Percentiles rank a stretch among this genome's conserved stretches.
phyloP scores from a whole-genome alignment of 2,113 vertebrate species.

The Brienomyrus brachyistius region DNA sequence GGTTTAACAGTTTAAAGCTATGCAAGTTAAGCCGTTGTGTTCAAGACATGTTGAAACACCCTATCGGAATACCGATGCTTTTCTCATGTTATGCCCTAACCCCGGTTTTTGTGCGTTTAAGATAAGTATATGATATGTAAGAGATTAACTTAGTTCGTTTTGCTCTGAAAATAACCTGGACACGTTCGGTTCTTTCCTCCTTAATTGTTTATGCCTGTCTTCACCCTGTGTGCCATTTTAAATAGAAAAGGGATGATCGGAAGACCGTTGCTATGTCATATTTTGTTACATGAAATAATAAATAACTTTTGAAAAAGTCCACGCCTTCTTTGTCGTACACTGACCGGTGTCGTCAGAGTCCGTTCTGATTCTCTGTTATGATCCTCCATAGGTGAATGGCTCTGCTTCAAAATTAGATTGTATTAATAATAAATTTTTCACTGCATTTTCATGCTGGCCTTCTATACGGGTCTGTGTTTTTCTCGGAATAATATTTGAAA shows the following conservation, averaged over 20 bases:
- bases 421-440: not conserved
- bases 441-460: not conserved
- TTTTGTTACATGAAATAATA: conserved; percentile 68
- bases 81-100: conserved; percentile 29
- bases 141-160: conserved; percentile 26
- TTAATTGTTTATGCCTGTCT: conserved; percentile 49
- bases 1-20: conserved; percentile 55
- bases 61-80: conserved; percentile 25
- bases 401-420: not conserved
- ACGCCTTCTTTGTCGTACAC: not conserved
- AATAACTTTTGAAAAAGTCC: conserved; percentile 46
- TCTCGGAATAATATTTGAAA: not conserved
- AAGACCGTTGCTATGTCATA: conserved; percentile 58
- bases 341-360: not conserved
- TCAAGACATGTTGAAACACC: conserved; percentile 35
- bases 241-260: conserved; percentile 54
- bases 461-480: not conserved
- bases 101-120: conserved; percentile 26
- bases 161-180: conserved; percentile 37
- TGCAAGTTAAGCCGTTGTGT: conserved; percentile 55
- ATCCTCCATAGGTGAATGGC: not conserved
- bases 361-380: not conserved
- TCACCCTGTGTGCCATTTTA: conserved; percentile 66
- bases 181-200: conserved; percentile 28
- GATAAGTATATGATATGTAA: conserved; percentile 17